These are phyloP conservation scores for Cordilura impudica DNA, from an alignment of 2,888 invertebrate species.

Conservation along the genomic window DNA sequence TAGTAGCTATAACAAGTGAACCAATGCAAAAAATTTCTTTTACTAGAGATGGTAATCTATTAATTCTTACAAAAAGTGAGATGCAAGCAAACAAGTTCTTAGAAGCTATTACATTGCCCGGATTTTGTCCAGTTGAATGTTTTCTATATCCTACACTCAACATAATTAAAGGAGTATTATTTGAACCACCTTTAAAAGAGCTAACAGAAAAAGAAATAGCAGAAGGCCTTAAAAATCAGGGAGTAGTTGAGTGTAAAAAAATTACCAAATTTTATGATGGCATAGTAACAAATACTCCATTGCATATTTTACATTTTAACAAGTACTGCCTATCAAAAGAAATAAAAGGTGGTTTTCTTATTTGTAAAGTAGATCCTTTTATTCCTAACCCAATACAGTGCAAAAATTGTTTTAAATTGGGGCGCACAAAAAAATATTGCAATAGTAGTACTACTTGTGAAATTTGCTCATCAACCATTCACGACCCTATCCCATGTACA, in stretches of 20 bases:
- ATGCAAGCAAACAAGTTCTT: background rate
- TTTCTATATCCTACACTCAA: background rate
- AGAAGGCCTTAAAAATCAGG: slow-evolving; percentile 25
- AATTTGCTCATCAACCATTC: no score
- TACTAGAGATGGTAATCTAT: slow-evolving; percentile 3
- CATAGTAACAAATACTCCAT: slow-evolving; percentile 2
- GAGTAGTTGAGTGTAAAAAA: no score
- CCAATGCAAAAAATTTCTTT: background rate
- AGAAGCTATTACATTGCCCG: background rate
- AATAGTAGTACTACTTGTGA: no score
- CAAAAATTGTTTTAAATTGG: no score
- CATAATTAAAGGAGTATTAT: no score
- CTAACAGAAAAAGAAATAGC: background rate
- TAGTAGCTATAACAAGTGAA: background rate
- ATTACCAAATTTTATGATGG: background rate
- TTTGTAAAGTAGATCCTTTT: slow-evolving; percentile 30
- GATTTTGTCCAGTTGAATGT: slow-evolving; percentile 1
- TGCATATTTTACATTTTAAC: slow-evolving; percentile 5
- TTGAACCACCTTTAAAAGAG: background rate
- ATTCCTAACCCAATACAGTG: slow-evolving; percentile 43
- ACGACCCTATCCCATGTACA: no score
- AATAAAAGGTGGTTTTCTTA: background rate
- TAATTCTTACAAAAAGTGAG: background rate
- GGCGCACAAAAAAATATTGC: slow-evolving; percentile 10
- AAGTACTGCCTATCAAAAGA: no score